These are phyloP conservation scores for Brevimyrus niger DNA, from an alignment of 2,113 vertebrate species.

Conservation along the genomic window DNA sequence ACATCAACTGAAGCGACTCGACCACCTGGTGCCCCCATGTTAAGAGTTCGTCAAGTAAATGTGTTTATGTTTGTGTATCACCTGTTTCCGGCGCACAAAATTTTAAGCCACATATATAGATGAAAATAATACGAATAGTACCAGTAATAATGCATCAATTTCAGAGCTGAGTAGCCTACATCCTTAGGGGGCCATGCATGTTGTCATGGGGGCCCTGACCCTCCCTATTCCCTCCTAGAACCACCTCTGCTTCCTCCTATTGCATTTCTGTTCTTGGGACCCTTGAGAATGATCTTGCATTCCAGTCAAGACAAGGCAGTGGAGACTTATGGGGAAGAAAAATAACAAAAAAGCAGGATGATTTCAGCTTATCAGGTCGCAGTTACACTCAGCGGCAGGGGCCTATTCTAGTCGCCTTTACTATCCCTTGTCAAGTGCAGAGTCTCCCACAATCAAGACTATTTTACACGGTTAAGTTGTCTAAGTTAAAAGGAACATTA, in stretches of 20 bases:
- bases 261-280: neutral
- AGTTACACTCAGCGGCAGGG: neutral
- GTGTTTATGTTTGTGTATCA: neutral
- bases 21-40: too few species aligned
- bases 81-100: neutral
- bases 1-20: too few species aligned
- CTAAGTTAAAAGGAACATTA: neutral
- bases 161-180: neutral
- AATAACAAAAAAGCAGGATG: neutral
- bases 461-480: neutral
- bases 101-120: too few species aligned
- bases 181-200: neutral
- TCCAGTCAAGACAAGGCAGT: neutral
- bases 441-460: neutral
- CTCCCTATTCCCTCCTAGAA: neutral
- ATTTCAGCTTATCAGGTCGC: neutral
- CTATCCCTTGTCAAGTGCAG: neutral
- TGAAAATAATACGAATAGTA: too few species aligned
- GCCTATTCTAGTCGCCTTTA: neutral
- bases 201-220: too few species aligned
- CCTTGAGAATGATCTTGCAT: neutral
- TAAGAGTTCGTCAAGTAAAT: neutral
- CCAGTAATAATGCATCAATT: too few species aligned
- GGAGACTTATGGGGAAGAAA: neutral
- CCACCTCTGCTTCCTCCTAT: neutral